Evolutionary conservation across 1,140 invertebrate species (phyloP), one percentile per base, ranked within the genome.

Genomic region (Trachelipus rathkii): DNA sequence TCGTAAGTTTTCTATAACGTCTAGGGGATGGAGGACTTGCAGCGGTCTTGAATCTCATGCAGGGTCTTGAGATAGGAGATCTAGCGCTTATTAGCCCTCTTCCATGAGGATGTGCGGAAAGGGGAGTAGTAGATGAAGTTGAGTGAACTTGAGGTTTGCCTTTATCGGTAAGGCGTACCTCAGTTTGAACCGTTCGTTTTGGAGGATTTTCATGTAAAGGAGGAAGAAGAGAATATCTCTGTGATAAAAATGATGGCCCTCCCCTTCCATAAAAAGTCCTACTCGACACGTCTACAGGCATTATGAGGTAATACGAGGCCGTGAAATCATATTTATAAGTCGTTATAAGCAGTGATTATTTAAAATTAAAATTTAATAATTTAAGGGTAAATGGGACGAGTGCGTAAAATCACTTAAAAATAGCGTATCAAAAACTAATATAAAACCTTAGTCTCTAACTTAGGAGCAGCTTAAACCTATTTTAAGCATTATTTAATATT

Each of bases 1-100:
- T 60, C n/a, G 45, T 68, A 1, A 74, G 44, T 21, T 78, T 78
- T 21, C 71, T 44, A 68, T 78, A 78, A 11, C 72, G 11, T 13
- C 50, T 13, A 2, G 50, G 50, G 50, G 50, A 60, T 15, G 69
- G 13, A 21, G 23, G 45, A 11, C 45, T 43, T 45, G 53, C 76
- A 3, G 71, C 7, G 66, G 21, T 44, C 0, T 71, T 71, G 8
- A 73, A 67, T 5, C 72, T 43, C 66, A 67, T 72, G 44, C 76
- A 77, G 10, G 76, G 76, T 33, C 76, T 46, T 7, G 53, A 9
- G 50, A 77, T 72, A 60, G 76, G 76, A 44, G 72, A 13, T 13
- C 74, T 68, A 4, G 44, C 69, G 7, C 68, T 10, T 21, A 19
- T 33, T 11, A 46, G 23, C 19, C 50, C 50, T 19, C 50, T 60